These are phyloP conservation scores for Synanthedon formicaeformis DNA, from an alignment of 2,888 invertebrate genomes.

Conservation along the genomic window DNA sequence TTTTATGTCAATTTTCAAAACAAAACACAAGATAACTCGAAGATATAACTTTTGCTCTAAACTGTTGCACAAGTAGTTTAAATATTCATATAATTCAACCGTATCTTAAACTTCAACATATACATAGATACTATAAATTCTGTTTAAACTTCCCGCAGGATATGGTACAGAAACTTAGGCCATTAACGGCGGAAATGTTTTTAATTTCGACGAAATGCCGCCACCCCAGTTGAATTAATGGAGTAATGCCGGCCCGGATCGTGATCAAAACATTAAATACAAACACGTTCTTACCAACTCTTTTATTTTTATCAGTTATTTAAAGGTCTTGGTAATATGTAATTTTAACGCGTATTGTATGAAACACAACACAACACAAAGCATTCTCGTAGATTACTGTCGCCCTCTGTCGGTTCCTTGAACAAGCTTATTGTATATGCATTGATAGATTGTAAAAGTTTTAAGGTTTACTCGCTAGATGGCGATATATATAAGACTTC, in stretches of 20 bases:
- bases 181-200: slow-evolving; percentile 23
- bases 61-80: slow-evolving; percentile 1
- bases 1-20: too few species aligned
- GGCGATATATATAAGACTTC: too few species aligned
- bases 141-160: slow-evolving; percentile 9
- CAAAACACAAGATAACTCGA: too few species aligned
- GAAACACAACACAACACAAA: too few species aligned
- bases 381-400: too few species aligned
- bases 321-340: too few species aligned
- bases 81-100: slow-evolving; percentile 2
- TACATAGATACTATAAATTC: neutral
- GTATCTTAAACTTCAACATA: slow-evolving; percentile 2
- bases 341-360: too few species aligned
- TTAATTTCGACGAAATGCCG: slow-evolving; percentile 16
- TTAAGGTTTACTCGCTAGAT: too few species aligned
- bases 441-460: too few species aligned
- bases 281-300: slow-evolving; percentile 2
- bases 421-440: too few species aligned
- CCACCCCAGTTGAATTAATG: slow-evolving; percentile 22
- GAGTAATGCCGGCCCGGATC: slow-evolving; percentile 15
- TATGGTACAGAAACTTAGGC: slow-evolving; percentile 15
- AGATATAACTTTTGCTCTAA: neutral
- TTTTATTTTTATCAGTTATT: too few species aligned
- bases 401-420: too few species aligned
- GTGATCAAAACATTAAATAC: slow-evolving; percentile 7